Base-by-base conservation (phyloP, 2,888 invertebrate genomes). In the Rotaria macrura region DNA sequence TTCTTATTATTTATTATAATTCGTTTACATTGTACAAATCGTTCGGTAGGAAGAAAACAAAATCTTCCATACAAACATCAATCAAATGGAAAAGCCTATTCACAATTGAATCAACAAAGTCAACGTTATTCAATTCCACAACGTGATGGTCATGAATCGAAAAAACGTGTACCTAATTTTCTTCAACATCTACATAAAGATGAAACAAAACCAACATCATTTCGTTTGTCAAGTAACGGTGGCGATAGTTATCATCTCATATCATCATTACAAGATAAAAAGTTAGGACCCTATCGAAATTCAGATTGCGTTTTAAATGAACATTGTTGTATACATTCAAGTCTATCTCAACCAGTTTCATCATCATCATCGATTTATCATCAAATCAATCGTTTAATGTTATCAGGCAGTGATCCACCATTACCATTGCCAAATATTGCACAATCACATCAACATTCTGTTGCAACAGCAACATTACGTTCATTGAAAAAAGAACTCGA, bases 241-340 rank as follows among this genome's bases (percentile, higher is more conserved):
- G 43, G 79, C 1, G 79, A 79, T 43, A 43, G 17, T 79, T 79
- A 23, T 43, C 40, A 43, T 79, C 23, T 43, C 7, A 43, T 43
- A 25, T 40, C 43, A 25, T 79, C 43, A n/a, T 43, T 25, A 12
- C 25, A 79, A n/a, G 79, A 79, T 38, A 79, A 43, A n/a, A n/a
- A 40, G n/a, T 2, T 20, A 5, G 17, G 34, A 65, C 65, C 65
- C 2, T 65, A 65, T 34, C 25, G 79, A 7, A 79, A 79, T 79
- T 79, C 79, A 3, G 79, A 79, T 79, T 79, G 79, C n/a, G n/a
- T 79, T n/a, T 43, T 79, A 79, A 40, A 25, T n/a, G 79, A 79
- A 43, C 79, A 79, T 43, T 79, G 79, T n/a, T 79, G 79, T n/a
- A n/a, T 43, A 12, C 43, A 79, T n/a, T 25, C 40, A 43, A 43